Conservation (phyloP, 1,140 invertebrate genomes). For the Cardiocondyla obscurior region DNA sequence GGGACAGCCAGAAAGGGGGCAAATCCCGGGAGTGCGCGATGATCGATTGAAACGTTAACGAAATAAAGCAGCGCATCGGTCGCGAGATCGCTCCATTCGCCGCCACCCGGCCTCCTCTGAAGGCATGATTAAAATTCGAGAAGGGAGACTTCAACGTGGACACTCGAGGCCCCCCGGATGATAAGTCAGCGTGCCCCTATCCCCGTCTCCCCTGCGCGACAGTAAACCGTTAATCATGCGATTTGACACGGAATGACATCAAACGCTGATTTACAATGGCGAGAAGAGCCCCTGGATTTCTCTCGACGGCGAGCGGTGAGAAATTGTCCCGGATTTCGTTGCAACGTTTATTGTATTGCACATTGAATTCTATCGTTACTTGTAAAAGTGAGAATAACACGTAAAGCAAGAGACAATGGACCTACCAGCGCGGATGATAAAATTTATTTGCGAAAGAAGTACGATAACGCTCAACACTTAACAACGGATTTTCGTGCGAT, state of each 20-base stretch:
- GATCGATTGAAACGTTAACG: slow-evolving; percentile 77
- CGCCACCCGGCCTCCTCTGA: slow-evolving; percentile 43
- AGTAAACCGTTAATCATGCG: slow-evolving; percentile 78
- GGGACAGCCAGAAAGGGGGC: slow-evolving; percentile 16
- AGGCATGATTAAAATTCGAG: slow-evolving; percentile 77
- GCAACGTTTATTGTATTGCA: not conserved
- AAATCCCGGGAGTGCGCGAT: slow-evolving; percentile 63
- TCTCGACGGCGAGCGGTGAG: slow-evolving; percentile 64
- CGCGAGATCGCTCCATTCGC: slow-evolving; percentile 67
- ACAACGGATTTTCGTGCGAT: too few species aligned
- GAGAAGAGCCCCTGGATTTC: slow-evolving; percentile 63
- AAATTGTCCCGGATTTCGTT: slow-evolving; percentile 45
- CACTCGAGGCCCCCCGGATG: slow-evolving; percentile 23
- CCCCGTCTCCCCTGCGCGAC: slow-evolving; percentile 65
- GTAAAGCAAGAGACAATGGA: not conserved
- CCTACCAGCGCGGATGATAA: not conserved
- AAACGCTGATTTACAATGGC: slow-evolving; percentile 78
- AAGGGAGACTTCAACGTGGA: slow-evolving; percentile 48
- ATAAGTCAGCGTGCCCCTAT: slow-evolving; percentile 54
- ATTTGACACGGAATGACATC: slow-evolving; percentile 77
- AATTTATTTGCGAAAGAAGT: not conserved
- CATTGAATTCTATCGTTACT: not conserved
- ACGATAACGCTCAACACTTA: too few species aligned
- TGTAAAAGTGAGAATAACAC: not conserved
- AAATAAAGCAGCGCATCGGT: slow-evolving; percentile 73